Evolutionary conservation across 1,140 invertebrate genomes (phyloP), one percentile per base, ranked within the genome.

Genomic region (Magallana angulata): DNA sequence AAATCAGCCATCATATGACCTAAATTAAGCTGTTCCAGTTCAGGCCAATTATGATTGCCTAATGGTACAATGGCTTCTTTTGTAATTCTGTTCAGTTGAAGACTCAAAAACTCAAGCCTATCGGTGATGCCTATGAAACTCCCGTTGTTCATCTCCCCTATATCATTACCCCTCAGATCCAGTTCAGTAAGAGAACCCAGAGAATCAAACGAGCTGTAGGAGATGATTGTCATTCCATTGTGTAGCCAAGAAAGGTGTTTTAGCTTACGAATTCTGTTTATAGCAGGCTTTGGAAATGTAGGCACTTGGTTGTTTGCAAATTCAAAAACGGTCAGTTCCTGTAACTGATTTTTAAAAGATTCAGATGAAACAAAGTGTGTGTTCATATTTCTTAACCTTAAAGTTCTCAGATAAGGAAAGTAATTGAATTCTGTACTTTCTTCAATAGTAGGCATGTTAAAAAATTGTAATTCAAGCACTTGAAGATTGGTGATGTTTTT

Each of bases 21-120:
- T 89, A 99, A 97, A 92, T 98, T 98, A 85, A 99, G 95, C 14
- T 98, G 96, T 96, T 96, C 90, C 58, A 92, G 89, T 14, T 85
- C 86, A 30, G 36, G 59, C 88, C 91, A 91, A 59, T 84, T 58
- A 30, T 88, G 84, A n/a, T 30, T 71, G 9, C 57, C 76, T 14
- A 89, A n/a, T 9, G 85, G 16, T 30, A 36, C 3, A 36, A 89
- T 60, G 98, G 95, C 18, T 96, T 96, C 90, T 96, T 96, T 87
- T 99, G 68, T 96, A 96, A 98, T 94, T 97, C 98, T 92, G 95
- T 99, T 99, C 93, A 98, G 98, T 24, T 98, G 95, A 56, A 99
- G 95, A 94, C 97, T 98, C 58, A 99, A 95, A 0, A 98, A 98
- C 93, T 97, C 98, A 14, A 99, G 94, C 0, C 97, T 98, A 86